Conservation (phyloP, 2,113 vertebrate species). For the Clinocottus analis region DNA sequence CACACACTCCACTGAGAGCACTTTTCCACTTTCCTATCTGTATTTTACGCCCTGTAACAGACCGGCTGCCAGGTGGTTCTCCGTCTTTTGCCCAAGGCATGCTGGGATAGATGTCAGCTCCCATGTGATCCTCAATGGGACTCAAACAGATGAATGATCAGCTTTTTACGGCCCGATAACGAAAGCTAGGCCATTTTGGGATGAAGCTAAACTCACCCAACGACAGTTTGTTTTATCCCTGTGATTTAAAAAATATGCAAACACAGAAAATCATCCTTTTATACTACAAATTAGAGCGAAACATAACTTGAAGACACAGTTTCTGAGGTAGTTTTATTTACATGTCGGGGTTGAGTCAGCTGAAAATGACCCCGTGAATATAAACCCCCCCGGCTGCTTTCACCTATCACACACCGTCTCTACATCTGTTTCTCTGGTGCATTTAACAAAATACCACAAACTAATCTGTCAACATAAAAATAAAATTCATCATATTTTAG, state of each 20-base stretch:
- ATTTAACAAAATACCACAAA: neutral
- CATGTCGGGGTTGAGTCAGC: neutral
- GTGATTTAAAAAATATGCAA: too few species aligned
- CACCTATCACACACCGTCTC: neutral
- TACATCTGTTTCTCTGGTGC: neutral
- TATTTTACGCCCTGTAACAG: neutral
- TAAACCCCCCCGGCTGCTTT: neutral
- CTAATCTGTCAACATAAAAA: neutral
- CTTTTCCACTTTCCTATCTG: neutral
- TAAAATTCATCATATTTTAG: neutral
- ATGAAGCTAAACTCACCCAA: neutral
- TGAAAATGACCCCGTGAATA: neutral
- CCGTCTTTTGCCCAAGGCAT: neutral
- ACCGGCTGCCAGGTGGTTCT: neutral
- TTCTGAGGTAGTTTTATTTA: conserved; percentile 7
- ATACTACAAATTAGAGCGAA: too few species aligned
- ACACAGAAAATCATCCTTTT: too few species aligned
- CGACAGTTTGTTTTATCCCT: too few species aligned
- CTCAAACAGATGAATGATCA: neutral
- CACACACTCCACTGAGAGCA: neutral
- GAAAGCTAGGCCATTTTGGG: neutral
- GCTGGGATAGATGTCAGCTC: neutral
- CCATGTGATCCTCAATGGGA: neutral
- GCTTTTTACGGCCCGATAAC: neutral
- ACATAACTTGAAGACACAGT: too few species aligned